These are phyloP conservation scores for Muraenolepis orangiensis DNA, from an alignment of 2,797 vertebrate genomes.

Conservation along the genomic window DNA sequence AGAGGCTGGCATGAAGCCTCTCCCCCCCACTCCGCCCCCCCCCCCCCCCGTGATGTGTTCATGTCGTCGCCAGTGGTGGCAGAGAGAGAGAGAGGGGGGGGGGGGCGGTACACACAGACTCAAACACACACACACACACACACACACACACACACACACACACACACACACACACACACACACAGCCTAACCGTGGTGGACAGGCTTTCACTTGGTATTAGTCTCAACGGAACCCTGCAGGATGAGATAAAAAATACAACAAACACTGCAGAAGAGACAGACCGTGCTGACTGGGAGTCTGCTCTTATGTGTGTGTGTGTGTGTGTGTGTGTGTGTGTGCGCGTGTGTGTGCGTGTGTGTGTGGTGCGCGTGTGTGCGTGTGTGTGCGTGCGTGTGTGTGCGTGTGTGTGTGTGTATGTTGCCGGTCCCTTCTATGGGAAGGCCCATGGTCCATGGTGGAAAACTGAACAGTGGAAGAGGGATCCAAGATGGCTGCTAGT, in stretches of 20 bases:
- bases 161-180: constrained; percentile 38
- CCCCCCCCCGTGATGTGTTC: background rate
- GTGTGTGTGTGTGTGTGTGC: no score
- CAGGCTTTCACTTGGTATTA: constrained; percentile 71
- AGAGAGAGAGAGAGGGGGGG: background rate
- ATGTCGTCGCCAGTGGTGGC: background rate
- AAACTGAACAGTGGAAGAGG: no score
- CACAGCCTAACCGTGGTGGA: constrained; percentile 66
- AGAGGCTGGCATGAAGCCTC: background rate
- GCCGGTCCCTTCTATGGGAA: no score
- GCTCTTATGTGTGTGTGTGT: background rate
- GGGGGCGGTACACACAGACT: constrained; percentile 10
- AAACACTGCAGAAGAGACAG: background rate
- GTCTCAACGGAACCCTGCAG: constrained; percentile 61
- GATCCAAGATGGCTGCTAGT: no score
- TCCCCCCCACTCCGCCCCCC: no score
- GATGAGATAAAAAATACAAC: constrained; percentile 61
- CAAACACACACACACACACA: constrained; percentile 35
- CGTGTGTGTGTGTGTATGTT: no score
- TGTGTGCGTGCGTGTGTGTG: no score
- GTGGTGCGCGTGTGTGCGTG: no score
- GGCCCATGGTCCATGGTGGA: no score
- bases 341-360: no score
- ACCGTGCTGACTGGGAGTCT: background rate
- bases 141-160: constrained; percentile 38